Evolutionary conservation across 1,140 invertebrate species (phyloP), one percentile per base, ranked within the genome.

Genomic region (Pristionchus pacificus): DNA sequence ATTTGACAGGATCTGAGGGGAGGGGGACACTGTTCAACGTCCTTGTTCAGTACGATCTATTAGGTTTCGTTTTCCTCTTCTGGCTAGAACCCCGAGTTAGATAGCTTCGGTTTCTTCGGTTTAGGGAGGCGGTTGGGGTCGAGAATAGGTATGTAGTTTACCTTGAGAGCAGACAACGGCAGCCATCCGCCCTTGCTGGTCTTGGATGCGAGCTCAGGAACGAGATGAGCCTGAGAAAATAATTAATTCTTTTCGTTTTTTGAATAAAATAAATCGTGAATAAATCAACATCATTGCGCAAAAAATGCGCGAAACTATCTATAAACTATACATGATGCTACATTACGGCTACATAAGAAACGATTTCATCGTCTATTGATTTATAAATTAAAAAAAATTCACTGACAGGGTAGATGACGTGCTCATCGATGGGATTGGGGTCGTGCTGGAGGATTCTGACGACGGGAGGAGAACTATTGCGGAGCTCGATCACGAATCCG

Each of bases 401-500:
- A n/a, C n/a, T n/a, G n/a, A n/a, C n/a, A n/a, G n/a, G n/a, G n/a
- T n/a, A 76, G 61, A 76, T 76, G 30, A 76, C 74, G 59, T 76
- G 75, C 19, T 65, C 60, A 55, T 76, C 75, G 15, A 76, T 49
- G 29, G 72, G 72, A 33, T 76, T 76, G 10, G 75, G 75, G 57
- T 76, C 75, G 49, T 76, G 75, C 27, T 66, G 68, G 15, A 76
- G 60, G 57, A 76, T 25, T 27, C 75, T 60, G 33, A 66, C 32
- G 24, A 66, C 31, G 27, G 38, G 55, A 29, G 71, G 65, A 28
- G 28, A 30, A 24, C 25, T 19, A 66, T 38, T 67, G 55, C 63
- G 68, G 59, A 68, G 64, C 29, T 77, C 76, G 38, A 77, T 62
- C 6, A 77, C 70, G 58, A 77, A 77, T 73, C 76, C 76, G 63